Base-by-base conservation (phyloP, 2,113 vertebrate genomes). In the Pterophyllum scalare region DNA sequence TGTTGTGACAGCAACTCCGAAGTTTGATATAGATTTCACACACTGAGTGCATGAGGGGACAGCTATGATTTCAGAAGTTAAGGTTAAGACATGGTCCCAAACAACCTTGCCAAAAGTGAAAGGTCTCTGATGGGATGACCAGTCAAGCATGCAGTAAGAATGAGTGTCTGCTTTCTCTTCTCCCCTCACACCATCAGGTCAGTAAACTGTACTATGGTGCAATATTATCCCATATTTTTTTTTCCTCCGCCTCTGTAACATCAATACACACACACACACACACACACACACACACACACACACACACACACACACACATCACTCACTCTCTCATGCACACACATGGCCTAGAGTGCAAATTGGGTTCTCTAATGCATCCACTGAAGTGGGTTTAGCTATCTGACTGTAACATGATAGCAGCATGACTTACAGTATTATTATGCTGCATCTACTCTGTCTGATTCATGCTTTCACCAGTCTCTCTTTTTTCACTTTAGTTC, bases 291-390 rank as follows among this genome's bases (percentile, higher is more conserved):
- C 35, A 35, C 14, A 62, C 17, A 24, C 43, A 76, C 56, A 62
- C 24, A 80, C 81, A 56, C 70, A 49, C 38, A 64, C 33, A 33
- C 33, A 35, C 33, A 35, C 33, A 35, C 33, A 35, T n/a, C 43
- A 76, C 56, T 59, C 24, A 80, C 81, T 46, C 35, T 9, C 35
- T 38, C 35, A 3, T 38, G 35, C 35, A 62, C 24, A 77, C 81
- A 59, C 70, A 52, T 31, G 60, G 87, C 78, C 58, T 79, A 70
- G 24, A 85, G 87, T 78, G 81, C 82, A 82, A 91, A 89, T 89
- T 84, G 87, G 89, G 89, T 60, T 89, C 85, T 89, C 74, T 91
- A 92, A 93, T 92, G 89, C 64, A 59, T 87, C 79, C 54, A 89
- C 78, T 31, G 82, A 84, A 85, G 91, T 91, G 86, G 59, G 33